Conservation (phyloP, 2,888 invertebrate species). For the Torymus aiolomorphi region DNA sequence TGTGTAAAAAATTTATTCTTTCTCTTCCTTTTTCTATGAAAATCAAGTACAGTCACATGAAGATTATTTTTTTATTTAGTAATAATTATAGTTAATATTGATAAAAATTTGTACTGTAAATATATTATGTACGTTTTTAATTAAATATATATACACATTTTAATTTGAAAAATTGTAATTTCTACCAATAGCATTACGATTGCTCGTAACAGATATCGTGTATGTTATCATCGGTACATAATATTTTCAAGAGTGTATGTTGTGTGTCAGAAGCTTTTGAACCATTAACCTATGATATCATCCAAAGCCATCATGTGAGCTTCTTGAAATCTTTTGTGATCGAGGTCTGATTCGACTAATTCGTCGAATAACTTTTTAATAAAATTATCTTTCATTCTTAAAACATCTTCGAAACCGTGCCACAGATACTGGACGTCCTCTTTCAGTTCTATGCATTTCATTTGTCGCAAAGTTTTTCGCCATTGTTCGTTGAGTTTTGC, state of each 20-base stretch:
- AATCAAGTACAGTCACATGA: conserved; percentile 58
- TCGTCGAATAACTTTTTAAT: conserved; percentile 81
- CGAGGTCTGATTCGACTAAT: conserved; percentile 83
- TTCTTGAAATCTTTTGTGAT: conserved; percentile 84
- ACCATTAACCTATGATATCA: conserved; percentile 80
- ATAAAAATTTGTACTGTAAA: no score
- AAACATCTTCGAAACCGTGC: conserved; percentile 79
- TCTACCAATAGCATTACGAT: no score
- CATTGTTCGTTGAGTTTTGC: conserved; percentile 92
- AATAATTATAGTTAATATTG: no score
- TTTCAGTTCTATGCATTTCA: conserved; percentile 86
- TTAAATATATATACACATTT: no score
- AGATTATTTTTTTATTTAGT: no score
- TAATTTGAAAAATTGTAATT: no score
- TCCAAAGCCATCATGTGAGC: conserved; percentile 84
- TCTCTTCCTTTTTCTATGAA: conserved; percentile 78
- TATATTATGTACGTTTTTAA: no score
- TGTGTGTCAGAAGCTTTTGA: conserved; percentile 7
- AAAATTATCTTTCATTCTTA: conserved; percentile 83
- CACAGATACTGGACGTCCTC: conserved; percentile 82
- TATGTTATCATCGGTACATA: background rate
- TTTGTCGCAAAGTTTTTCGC: conserved; percentile 85
- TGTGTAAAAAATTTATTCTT: conserved; percentile 78
- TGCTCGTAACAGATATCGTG: no score
- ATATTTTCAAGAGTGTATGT: background rate